A percentile compares a stretch with the other conserved stretches of the same genome.
Evolutionary conservation across 2,888 invertebrate genomes (phyloP).

Genomic region (Synanthedon vespiformis): DNA sequence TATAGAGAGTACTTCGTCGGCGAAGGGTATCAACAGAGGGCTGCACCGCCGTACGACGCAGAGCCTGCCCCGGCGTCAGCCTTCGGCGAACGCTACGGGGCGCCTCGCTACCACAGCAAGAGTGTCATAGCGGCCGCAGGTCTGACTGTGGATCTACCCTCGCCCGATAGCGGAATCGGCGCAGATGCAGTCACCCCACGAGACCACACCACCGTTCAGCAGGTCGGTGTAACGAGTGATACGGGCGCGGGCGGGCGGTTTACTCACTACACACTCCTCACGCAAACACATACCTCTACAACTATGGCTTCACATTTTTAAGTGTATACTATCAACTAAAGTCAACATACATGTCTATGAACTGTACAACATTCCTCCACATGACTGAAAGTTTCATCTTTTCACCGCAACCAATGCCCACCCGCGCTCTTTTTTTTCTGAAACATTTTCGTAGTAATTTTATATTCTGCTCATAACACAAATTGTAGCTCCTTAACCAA

Average conservation of each 20-base stretch:
- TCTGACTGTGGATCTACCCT: constrained; percentile 92
- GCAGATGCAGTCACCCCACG: constrained; percentile 92
- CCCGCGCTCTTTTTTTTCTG: constrained; percentile 39
- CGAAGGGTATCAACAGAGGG: constrained; percentile 72
- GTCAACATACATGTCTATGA: neutral
- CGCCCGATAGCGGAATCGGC: constrained; percentile 96
- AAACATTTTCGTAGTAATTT: no score
- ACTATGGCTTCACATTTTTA: constrained; percentile 3
- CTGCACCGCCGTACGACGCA: constrained; percentile 66
- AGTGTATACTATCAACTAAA: neutral
- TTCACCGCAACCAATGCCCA: constrained; percentile 27
- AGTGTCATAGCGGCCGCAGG: constrained; percentile 81
- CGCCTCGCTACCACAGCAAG: constrained; percentile 79
- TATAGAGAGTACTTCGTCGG: constrained; percentile 84
- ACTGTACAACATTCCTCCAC: neutral
- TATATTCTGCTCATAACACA: neutral
- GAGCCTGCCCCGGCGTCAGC: constrained; percentile 72
- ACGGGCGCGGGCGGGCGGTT: constrained; percentile 32
- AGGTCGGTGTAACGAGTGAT: constrained; percentile 73
- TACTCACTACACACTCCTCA: constrained; percentile 17
- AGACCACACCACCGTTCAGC: constrained; percentile 89
- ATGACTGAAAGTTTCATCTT: neutral
- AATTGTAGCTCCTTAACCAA: no score
- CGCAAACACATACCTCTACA: constrained; percentile 17
- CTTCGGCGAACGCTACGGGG: constrained; percentile 77